Evolutionary conservation across 2,888 invertebrate species (phyloP).

Genomic region (Lepidocyrtoides sp.): DNA sequence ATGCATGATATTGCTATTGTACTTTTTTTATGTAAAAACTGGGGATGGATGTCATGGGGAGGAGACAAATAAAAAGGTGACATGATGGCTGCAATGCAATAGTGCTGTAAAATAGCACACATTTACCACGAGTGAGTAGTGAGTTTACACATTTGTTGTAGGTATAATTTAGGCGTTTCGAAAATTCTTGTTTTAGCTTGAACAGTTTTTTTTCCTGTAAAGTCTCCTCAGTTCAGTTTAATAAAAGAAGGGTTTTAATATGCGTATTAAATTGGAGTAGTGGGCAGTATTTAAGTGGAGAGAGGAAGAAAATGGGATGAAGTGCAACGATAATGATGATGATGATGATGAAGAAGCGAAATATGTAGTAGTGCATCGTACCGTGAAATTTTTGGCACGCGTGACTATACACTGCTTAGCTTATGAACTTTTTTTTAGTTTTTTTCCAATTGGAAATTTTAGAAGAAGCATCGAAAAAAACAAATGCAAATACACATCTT

Average conservation of each 20-base stretch:
- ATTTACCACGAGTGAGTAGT: no score
- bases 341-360: conserved; percentile 19
- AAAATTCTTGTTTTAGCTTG: background rate
- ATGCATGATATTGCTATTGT: background rate
- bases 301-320: background rate
- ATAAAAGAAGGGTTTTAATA: no score
- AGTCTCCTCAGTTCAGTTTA: no score
- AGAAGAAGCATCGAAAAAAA: background rate
- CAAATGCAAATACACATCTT: background rate
- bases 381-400: conserved; percentile 59
- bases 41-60: background rate
- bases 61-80: conserved; percentile 12
- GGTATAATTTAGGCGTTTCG: conserved; percentile 2
- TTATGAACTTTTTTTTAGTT: background rate
- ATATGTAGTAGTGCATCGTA: conserved; percentile 48
- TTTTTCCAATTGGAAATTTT: conserved; percentile 9
- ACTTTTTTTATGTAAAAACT: conserved; percentile 5
- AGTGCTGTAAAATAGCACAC: no score
- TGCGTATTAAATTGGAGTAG: conserved; percentile 1
- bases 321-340: conserved; percentile 13
- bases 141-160: no score
- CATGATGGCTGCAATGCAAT: background rate
- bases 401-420: conserved; percentile 15
- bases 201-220: background rate
- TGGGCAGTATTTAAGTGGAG: conserved; percentile 33